Evolutionary conservation across 2,113 vertebrate species (phyloP).

Genomic region (Alethe diademata): DNA sequence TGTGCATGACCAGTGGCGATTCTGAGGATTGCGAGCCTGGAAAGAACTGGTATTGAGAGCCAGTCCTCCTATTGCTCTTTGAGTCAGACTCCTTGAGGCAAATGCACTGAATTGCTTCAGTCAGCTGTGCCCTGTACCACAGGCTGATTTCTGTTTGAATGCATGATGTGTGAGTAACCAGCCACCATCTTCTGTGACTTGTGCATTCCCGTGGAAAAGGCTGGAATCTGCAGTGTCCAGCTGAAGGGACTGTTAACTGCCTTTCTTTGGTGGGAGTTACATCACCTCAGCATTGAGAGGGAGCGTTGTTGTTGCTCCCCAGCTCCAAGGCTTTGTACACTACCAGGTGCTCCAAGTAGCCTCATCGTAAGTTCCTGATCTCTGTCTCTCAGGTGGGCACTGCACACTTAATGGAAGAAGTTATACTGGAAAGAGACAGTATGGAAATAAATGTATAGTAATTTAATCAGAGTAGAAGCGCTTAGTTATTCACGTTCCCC

Average conservation of each 20-base stretch:
- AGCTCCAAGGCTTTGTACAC: background rate
- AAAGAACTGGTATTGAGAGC: background rate
- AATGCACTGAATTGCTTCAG: background rate
- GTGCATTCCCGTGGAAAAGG: background rate
- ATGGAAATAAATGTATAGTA: background rate
- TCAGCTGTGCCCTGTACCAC: background rate
- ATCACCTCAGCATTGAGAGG: background rate
- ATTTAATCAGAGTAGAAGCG: background rate
- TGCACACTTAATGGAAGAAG: background rate
- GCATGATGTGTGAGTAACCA: background rate
- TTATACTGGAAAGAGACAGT: background rate
- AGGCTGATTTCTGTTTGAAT: background rate
- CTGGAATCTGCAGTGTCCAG: background rate
- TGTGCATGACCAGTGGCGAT: background rate
- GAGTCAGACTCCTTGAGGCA: background rate
- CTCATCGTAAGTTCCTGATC: background rate
- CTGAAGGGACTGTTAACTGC: background rate
- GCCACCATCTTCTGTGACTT: background rate
- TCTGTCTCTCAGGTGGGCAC: background rate
- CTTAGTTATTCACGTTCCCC: background rate
- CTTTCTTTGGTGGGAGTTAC: background rate
- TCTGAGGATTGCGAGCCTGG: rapidly evolving
- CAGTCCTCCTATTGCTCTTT: background rate
- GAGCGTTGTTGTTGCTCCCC: background rate
- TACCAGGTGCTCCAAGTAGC: background rate